Evolutionary conservation across 2,113 vertebrate genomes (phyloP), one percentile per base, ranked within the genome.

Genomic region (Stictonetta naevosa): DNA sequence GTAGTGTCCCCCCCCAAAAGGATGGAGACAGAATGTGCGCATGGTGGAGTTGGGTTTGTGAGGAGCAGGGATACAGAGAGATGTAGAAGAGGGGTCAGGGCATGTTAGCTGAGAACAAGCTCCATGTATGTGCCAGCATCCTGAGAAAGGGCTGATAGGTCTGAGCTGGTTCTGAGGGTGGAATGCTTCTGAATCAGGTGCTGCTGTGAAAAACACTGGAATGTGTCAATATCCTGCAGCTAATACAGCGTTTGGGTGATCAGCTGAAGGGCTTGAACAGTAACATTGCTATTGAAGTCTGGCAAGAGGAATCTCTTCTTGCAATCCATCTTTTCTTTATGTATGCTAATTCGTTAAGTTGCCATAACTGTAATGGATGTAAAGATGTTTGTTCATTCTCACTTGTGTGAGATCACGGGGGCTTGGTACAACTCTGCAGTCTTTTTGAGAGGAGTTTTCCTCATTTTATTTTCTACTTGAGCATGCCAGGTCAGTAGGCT

Each of bases 221-320:
- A 13, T 8, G 8, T 66, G 3, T 83, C 1, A 4, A 72, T 60
- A 75, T 82, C 62, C 69, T 34, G 36, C 72, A 42, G 4, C 68
- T 17, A 13, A 20, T 59, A 26, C 0, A 7, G 83, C 88, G 88
- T 90, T 88, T 86, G 14, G 33, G 8, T 33, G 68, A n/a, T 72
- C 29, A 89, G 42, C 77, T 92, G 93, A 38, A 88, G 83, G 86
- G 62, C 84, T 95, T 48, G 46, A 48, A 22, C 77, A 28, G 60
- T 81, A 72, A 20, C 13, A 11, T 11, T 6, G 46, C 46, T 34
- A n/a, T 23, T 42, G 15, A 59, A 34, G 22, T 75, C 22, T 44
- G 40, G 53, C 31, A 25, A 59, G 40, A 44, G 33, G n/a, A 44
- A 25, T 12, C 7, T 50, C 13, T 42, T 42, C 29, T 56, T 56